Conservation (phyloP, 2,113 vertebrate genomes). For the Toxostoma redivivum region DNA sequence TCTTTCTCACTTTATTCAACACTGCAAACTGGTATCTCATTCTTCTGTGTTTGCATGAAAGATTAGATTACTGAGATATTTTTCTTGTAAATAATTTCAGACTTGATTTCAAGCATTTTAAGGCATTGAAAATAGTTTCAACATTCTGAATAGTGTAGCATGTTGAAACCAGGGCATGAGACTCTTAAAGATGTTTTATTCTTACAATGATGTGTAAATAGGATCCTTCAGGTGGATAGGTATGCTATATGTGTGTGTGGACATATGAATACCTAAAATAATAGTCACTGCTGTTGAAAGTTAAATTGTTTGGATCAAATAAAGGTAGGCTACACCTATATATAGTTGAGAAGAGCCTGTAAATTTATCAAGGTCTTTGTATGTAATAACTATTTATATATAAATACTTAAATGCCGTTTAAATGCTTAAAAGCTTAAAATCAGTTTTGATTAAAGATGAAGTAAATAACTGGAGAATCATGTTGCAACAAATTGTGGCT, state of each 20-base stretch:
- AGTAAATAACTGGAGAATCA: not conserved
- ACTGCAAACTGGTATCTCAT: not conserved
- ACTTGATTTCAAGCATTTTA: not conserved
- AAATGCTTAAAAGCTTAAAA: not conserved
- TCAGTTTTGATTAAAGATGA: not conserved
- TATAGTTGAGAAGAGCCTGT: not conserved
- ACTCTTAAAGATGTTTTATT: not conserved
- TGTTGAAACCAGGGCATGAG: not conserved
- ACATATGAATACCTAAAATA: not conserved
- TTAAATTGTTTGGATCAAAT: not conserved
- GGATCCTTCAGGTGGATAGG: not conserved
- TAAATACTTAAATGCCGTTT: not conserved
- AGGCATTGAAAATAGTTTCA: not conserved
- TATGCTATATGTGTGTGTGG: not conserved
- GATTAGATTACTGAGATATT: not conserved
- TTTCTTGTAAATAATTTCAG: not conserved
- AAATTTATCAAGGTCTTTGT: not conserved
- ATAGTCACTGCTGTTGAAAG: not conserved
- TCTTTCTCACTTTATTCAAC: not conserved
- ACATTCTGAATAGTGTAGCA: not conserved
- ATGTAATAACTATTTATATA: not conserved
- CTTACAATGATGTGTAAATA: not conserved
- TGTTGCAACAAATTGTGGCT: not conserved
- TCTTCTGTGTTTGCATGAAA: not conserved
- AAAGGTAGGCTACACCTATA: not conserved